A percentile compares a stretch with the other conserved stretches of the same genome.
Evolutionary conservation across 2,888 invertebrate species (phyloP).

Genomic region (Emesis furor): DNA sequence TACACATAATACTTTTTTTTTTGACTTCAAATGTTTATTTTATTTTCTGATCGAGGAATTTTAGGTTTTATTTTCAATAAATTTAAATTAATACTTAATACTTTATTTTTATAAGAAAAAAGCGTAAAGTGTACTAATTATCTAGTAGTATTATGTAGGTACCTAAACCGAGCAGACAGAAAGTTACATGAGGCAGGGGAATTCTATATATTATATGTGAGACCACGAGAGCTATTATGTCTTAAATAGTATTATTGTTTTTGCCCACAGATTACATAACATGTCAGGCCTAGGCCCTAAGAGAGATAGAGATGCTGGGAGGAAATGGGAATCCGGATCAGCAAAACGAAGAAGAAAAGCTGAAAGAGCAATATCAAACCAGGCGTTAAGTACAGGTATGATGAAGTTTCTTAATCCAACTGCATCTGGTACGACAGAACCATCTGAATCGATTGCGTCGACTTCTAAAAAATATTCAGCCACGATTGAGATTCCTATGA

Average conservation of each 20-base stretch:
- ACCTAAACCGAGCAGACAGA: slow-evolving; percentile 19
- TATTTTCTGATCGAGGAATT: too few species aligned
- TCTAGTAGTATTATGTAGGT: slow-evolving; percentile 10
- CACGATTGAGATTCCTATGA: slow-evolving; percentile 21
- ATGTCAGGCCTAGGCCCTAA: slow-evolving; percentile 12
- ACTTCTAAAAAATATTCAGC: slow-evolving; percentile 25
- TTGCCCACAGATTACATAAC: slow-evolving; percentile 9
- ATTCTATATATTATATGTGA: not conserved
- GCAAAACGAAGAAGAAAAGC: slow-evolving; percentile 51
- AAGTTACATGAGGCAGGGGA: slow-evolving; percentile 2
- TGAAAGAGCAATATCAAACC: slow-evolving; percentile 38
- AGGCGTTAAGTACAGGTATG: slow-evolving; percentile 37
- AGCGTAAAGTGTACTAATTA: not conserved
- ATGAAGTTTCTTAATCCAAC: slow-evolving; percentile 49
- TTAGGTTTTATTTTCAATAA: too few species aligned
- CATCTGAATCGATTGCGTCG: slow-evolving; percentile 40
- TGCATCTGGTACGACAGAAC: slow-evolving; percentile 36
- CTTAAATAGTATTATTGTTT: not conserved
- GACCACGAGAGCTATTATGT: too few species aligned
- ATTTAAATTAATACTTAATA: too few species aligned
- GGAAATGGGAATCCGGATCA: slow-evolving; percentile 55
- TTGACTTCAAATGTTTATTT: not conserved
- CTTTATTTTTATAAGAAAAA: too few species aligned
- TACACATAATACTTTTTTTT: slow-evolving; percentile 1
- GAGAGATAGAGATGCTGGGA: slow-evolving; percentile 53